Percentiles rank a stretch among this genome's conserved stretches.
Conservation (phyloP, 2,797 vertebrate genomes). For the Bryconaethiops microstoma region DNA sequence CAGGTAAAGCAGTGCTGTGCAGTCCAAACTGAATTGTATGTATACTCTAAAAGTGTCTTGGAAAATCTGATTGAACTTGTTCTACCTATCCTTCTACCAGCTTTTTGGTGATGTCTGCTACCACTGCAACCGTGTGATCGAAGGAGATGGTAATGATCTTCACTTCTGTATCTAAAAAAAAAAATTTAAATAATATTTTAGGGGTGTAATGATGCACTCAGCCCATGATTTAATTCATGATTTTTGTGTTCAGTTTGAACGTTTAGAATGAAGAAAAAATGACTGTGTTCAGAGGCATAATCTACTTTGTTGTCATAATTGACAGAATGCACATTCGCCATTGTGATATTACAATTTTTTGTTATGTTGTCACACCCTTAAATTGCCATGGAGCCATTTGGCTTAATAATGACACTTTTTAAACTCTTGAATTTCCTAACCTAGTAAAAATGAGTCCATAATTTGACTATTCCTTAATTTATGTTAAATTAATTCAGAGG, state of each 20-base stretch:
- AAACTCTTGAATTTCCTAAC: neutral
- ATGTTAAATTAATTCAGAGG: neutral
- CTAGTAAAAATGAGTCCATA: neutral
- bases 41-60: neutral
- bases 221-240: no score
- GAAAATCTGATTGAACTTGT: neutral
- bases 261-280: no score
- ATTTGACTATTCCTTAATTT: neutral
- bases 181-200: neutral
- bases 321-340: no score
- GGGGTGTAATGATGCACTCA: no score
- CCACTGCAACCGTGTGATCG: slow-evolving; percentile 98
- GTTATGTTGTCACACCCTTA: neutral
- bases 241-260: no score
- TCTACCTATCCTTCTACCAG: slow-evolving; percentile 67
- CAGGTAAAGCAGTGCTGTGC: slow-evolving; percentile 79
- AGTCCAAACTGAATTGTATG: neutral
- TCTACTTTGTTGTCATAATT: no score
- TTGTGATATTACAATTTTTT: no score
- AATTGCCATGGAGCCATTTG: neutral
- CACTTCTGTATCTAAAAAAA: neutral
- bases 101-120: slow-evolving; percentile 98
- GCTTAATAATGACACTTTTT: neutral
- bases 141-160: slow-evolving; percentile 90
- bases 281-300: no score